A percentile compares a stretch with the other conserved stretches of the same genome.
Evolutionary conservation across 2,113 vertebrate species (phyloP).

Genomic region (Galbula dea): DNA sequence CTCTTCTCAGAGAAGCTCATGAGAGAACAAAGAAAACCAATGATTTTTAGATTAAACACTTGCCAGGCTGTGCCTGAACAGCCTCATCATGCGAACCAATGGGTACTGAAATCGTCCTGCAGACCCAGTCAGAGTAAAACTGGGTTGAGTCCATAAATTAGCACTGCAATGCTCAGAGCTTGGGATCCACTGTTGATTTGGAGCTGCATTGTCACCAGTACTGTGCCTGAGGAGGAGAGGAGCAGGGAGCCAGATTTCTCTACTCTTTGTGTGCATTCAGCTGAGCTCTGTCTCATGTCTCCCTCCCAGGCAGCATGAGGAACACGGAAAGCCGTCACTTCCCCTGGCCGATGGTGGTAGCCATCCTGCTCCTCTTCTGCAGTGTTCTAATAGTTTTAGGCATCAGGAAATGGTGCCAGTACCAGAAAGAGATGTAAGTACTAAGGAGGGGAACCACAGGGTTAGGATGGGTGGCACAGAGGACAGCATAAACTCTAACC

Average conservation of each 20-base stretch:
- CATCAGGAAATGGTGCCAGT: conserved; percentile 70
- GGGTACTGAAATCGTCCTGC: background rate
- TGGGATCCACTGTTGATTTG: background rate
- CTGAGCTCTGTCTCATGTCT: background rate
- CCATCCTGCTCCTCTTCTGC: conserved; percentile 53
- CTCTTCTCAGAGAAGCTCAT: background rate
- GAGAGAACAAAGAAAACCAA: background rate
- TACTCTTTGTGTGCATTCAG: accelerated
- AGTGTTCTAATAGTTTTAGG: conserved; percentile 22
- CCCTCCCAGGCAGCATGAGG: background rate
- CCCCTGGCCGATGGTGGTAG: conserved; percentile 56
- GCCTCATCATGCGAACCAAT: accelerated
- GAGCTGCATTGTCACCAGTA: accelerated
- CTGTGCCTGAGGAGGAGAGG: too few relatives aligned
- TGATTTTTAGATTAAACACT: accelerated
- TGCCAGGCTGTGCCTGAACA: background rate
- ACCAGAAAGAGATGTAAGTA: conserved; percentile 75
- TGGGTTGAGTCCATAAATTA: background rate
- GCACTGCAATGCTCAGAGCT: background rate
- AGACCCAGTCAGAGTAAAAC: background rate
- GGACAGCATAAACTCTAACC: background rate
- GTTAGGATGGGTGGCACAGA: background rate
- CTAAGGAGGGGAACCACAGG: background rate
- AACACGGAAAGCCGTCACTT: background rate
- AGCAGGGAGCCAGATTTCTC: accelerated